Base-by-base conservation (phyloP, 2,797 vertebrate species). In the Lagorchestes hirsutus region DNA sequence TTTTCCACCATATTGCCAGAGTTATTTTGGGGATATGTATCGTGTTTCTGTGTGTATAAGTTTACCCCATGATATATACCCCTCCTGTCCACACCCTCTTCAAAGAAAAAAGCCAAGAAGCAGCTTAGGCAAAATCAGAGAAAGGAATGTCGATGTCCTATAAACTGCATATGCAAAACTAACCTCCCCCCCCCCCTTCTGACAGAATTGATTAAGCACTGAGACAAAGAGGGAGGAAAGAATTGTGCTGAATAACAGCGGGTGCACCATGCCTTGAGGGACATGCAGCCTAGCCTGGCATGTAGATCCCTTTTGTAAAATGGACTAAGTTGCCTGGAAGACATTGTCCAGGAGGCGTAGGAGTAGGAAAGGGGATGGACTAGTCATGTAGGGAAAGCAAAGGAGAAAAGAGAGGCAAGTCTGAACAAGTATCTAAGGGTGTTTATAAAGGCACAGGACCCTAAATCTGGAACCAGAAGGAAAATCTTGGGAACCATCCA, bases 1-100 rank as follows among this genome's bases (percentile, higher is more conserved):
- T 94, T 90, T 92, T 95, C 93, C 94, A 40, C 10, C 18, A 34
- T 92, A 90, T 92, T 95, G 96, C 90, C 56, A 93, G 93, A 93
- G 95, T 95, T 97, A 97, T 97, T 98, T 95, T 96, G 94, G 96
- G 67, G 74, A 9, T 22, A 87, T 46, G 24, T 87, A 46, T 50
- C 40, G 3, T 27, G 40, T 27, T 50, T 87, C 74, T 87, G 22
- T 97, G 93, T 1, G 18, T 97, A 91, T 90, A 95, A 93, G 93
- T 94, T 96, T 96, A 97, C 91, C 93, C 58, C 92, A 82, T 90
- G 92, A 52, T 82, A 92, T 94, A 94, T 92, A 27, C 22, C 40
- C 74, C 24, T 27, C 74, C 40, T 10, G 3, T 87, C 74, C 22
- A 87, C 24, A 27, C 9, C 4, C 40, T 24, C 74, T 50, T 93